Base-by-base conservation (phyloP, 1,140 invertebrate genomes). In the Tetramorium simillimum region DNA sequence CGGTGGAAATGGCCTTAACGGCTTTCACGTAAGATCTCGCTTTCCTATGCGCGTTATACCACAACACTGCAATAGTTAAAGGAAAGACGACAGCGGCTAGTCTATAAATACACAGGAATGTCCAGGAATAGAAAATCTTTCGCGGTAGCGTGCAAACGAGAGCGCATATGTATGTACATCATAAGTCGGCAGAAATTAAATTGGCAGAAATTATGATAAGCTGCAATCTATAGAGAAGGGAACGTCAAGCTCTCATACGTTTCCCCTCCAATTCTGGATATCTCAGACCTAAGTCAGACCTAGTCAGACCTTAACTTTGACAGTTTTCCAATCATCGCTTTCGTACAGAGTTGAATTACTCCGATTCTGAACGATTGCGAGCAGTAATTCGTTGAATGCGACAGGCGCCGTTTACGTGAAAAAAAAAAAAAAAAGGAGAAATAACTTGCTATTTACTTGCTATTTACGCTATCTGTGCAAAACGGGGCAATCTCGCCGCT, bases 111-210 rank as follows among this genome's bases (percentile, higher is more conserved):
- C 78, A 46, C 69, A 49, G 56, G 73, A 77, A 84, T 82, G 77
- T 92, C 92, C 93, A 92, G 91, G 91, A 94, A 94, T 95, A 94
- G 94, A 94, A 94, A 94, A 94, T 94, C 91, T 89, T 53, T 84
- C 60, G 62, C 56, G 80, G 65, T 88, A 88, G 49, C 72, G 70
- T 73, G 43, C 58, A 72, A 78, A 85, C 58, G 82, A 77, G 82
- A 85, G 28, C 82, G 82, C 37, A 1, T 28, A 10, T 21, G 24
- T 24, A 21, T 16, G 28, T 72, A 49, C n/a, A 16, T 43, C 7
- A 9, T 46, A 40, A 75, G 62, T 24, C 56, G 72, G 37, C n/a
- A n/a, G n/a, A n/a, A n/a, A n/a, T n/a, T 78, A 33, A 33, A 33
- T 67, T 40, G 16, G n/a, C 21, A 56, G 43, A 88, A 73, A 75